These are phyloP conservation scores for Lycaena phlaeas DNA, from an alignment of 2,888 invertebrate genomes.

Conservation along the genomic window DNA sequence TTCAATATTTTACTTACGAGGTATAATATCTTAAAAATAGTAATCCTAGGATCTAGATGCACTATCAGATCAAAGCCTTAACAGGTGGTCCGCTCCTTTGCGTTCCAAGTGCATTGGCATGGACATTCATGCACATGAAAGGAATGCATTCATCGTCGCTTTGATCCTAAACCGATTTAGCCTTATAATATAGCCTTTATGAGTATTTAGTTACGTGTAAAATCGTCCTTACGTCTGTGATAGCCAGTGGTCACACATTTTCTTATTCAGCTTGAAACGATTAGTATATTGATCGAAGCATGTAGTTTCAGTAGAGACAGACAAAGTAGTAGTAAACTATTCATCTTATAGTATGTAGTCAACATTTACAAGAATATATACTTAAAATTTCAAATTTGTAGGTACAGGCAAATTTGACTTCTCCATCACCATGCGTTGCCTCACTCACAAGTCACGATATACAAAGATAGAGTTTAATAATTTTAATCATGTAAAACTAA, in stretches of 20 bases:
- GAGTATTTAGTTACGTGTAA: constrained; percentile 6
- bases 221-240: constrained; percentile 4
- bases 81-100: constrained; percentile 12
- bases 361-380: no score
- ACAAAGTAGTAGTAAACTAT: no score
- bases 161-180: constrained; percentile 13
- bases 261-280: background rate
- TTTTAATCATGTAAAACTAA: no score
- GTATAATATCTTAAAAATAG: background rate
- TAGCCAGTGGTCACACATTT: background rate
- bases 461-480: no score
- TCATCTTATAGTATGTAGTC: no score
- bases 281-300: no score
- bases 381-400: no score
- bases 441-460: no score
- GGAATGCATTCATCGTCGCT: constrained; percentile 13
- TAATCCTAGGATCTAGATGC: constrained; percentile 4
- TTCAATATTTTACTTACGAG: no score
- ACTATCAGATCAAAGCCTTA: constrained; percentile 13
- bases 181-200: constrained; percentile 8
- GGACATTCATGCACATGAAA: constrained; percentile 13
- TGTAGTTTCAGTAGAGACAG: no score
- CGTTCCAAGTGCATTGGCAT: constrained; percentile 16
- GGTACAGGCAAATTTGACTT: no score
- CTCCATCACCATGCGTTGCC: no score